These are phyloP conservation scores for Eciton burchellii DNA, from an alignment of 1,140 invertebrate genomes.

Conservation along the genomic window DNA sequence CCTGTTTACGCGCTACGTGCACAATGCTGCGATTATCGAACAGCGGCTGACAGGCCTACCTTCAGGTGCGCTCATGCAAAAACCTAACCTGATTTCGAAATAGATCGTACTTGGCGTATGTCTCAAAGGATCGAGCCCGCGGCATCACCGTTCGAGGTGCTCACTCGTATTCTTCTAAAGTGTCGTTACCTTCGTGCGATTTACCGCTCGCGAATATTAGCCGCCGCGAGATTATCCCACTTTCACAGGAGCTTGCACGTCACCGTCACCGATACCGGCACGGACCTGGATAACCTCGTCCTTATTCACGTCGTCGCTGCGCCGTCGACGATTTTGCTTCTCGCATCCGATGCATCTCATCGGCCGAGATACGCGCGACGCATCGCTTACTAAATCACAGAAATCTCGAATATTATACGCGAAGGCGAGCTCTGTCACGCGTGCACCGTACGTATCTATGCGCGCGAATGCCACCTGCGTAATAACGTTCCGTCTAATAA, in stretches of 20 bases:
- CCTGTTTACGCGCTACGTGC: slow-evolving; percentile 24
- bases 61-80: neutral
- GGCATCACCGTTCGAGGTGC: neutral
- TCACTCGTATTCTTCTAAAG: neutral
- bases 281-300: slow-evolving; percentile 17
- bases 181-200: slow-evolving; percentile 9
- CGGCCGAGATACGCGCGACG: slow-evolving; percentile 13
- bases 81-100: slow-evolving; percentile 40
- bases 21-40: slow-evolving; percentile 13
- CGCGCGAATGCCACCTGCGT: neutral
- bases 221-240: neutral
- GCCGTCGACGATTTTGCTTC: neutral
- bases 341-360: slow-evolving; percentile 8
- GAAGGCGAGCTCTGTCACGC: neutral
- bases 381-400: neutral
- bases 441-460: neutral
- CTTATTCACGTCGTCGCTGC: slow-evolving; percentile 8
- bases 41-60: neutral
- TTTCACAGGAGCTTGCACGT: neutral
- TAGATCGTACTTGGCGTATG: neutral
- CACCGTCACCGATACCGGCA: neutral
- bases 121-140: neutral
- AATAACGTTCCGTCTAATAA: too few species aligned
- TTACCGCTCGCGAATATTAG: neutral
- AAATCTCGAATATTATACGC: neutral